Percentiles rank a stretch among this genome's conserved stretches.
Evolutionary conservation across 2,113 vertebrate species (phyloP).

Genomic region (Petrocephalus microphthalmus): DNA sequence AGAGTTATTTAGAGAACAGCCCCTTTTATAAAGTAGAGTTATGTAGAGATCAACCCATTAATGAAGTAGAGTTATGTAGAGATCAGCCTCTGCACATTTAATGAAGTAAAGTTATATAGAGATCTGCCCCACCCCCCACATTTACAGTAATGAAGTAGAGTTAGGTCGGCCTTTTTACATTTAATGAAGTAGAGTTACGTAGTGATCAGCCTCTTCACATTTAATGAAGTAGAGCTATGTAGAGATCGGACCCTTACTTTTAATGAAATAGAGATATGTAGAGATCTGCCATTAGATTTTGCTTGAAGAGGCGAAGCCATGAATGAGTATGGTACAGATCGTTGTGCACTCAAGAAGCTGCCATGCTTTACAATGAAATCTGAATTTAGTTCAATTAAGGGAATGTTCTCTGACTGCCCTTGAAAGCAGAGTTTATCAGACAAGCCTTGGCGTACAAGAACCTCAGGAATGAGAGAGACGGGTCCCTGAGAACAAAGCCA

Average conservation of each 20-base stretch:
- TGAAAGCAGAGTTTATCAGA: neutral
- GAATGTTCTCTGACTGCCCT: slow-evolving; percentile 6
- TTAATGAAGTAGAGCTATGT: neutral
- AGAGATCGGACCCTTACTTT: neutral
- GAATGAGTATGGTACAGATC: neutral
- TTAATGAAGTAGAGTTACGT: neutral
- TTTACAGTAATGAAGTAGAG: neutral
- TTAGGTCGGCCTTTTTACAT: too few relatives aligned
- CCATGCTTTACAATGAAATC: neutral
- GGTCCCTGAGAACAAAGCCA: neutral
- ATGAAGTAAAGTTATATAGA: neutral
- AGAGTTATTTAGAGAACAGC: neutral
- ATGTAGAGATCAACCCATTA: neutral
- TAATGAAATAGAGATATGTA: neutral
- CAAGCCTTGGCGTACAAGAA: neutral
- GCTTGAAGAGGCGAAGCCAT: neutral
- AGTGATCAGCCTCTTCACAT: neutral
- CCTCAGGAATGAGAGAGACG: neutral
- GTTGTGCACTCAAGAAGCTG: neutral
- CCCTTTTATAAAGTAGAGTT: neutral
- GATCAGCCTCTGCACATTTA: neutral
- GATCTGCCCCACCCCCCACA: neutral
- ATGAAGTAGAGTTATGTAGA: neutral
- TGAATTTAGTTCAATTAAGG: neutral
- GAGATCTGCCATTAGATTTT: neutral